Conservation (phyloP, 2,797 vertebrate genomes). For the Thamnophis elegans region DNA sequence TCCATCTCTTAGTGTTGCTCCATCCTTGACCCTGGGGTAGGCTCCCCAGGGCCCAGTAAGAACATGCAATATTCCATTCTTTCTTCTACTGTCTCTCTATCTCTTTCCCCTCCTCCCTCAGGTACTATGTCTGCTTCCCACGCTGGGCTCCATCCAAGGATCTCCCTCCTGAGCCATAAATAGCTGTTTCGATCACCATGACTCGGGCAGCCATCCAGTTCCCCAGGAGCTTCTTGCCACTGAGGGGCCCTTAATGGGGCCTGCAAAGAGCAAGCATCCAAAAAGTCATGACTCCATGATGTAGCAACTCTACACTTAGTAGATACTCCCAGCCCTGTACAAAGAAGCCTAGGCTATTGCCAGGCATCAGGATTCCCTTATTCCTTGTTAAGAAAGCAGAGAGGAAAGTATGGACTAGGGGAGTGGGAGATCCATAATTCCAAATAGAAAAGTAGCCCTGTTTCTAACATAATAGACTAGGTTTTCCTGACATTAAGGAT, state of each 20-base stretch:
- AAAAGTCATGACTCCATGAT: neutral
- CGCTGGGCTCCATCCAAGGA: constrained; percentile 21
- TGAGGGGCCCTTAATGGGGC: constrained; percentile 13
- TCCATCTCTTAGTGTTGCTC: neutral
- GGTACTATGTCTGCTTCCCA: constrained; percentile 22
- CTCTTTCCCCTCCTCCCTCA: neutral
- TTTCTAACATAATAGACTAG: neutral
- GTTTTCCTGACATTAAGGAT: neutral
- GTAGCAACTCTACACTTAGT: neutral
- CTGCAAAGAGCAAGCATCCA: neutral
- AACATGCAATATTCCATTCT: neutral
- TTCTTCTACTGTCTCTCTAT: neutral
- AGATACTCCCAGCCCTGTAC: neutral
- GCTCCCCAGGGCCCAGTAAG: neutral
- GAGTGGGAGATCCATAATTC: neutral
- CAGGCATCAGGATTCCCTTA: neutral
- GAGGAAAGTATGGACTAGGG: neutral
- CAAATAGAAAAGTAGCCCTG: neutral
- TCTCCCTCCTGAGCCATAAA: constrained; percentile 36
- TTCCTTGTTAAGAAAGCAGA: neutral
- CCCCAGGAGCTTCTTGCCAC: constrained; percentile 18
- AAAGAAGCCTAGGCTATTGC: neutral
- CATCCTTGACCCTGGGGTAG: neutral
- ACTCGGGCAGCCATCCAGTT: constrained; percentile 21
- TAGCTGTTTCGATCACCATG: constrained; percentile 16